phyloP scores from a whole-genome alignment of 2,888 invertebrate species.

The Leptinotarsa juncta region DNA sequence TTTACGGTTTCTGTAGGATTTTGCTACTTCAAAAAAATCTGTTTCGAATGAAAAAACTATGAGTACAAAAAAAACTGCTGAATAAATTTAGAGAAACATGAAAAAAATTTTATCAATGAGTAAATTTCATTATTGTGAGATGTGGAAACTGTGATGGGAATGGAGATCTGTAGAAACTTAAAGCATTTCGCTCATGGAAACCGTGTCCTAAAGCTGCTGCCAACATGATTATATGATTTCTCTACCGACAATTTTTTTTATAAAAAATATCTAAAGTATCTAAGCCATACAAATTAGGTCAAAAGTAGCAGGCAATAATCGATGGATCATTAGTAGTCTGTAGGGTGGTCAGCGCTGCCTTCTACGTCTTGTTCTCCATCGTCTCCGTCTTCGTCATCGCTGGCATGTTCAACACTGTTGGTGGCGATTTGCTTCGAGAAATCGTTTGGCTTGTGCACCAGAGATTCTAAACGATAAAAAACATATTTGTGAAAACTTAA shows the following conservation, averaged over 20 bases:
- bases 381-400: conserved; percentile 80
- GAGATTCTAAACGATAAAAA: conserved; percentile 43
- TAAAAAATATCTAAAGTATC: conserved; percentile 50
- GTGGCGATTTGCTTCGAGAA: conserved; percentile 47
- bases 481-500: neutral
- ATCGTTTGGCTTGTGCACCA: conserved; percentile 49
- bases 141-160: too few relatives aligned
- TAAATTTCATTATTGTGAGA: too few relatives aligned
- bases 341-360: conserved; percentile 81
- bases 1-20: neutral
- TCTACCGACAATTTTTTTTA: conserved; percentile 35
- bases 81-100: too few relatives aligned
- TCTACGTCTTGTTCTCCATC: conserved; percentile 78
- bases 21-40: neutral
- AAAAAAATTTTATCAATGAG: too few relatives aligned
- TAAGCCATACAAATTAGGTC: conserved; percentile 50
- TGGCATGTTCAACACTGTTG: conserved; percentile 70
- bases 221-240: conserved; percentile 19
- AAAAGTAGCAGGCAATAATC: conserved; percentile 48
- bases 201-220: conserved; percentile 26
- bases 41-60: neutral
- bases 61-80: neutral
- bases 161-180: neutral
- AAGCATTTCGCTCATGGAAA: neutral
- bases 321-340: conserved; percentile 73